Evolutionary conservation across 2,888 invertebrate genomes (phyloP), one percentile per base, ranked within the genome.

Genomic region (Drosophila demipolita): DNA sequence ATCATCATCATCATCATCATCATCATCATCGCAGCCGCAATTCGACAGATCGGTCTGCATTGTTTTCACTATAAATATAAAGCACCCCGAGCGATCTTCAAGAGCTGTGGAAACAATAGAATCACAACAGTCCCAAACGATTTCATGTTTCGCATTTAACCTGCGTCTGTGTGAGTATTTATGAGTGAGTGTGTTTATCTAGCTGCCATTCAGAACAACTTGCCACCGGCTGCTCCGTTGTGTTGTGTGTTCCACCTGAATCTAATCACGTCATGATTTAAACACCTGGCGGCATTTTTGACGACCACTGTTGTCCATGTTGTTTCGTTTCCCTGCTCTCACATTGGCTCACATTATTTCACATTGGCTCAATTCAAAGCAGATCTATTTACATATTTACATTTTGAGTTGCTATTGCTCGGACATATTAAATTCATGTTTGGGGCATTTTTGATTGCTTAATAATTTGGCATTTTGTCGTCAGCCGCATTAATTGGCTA

Each of bases 1-100:
- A 88, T 70, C 35, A 59, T 66, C n/a, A n/a, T n/a, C n/a, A n/a
- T n/a, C n/a, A n/a, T n/a, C 87, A 83, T 81, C 84, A 88, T 69
- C 35, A 58, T 66, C 87, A 83, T 77, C 84, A 88, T 70, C 35
- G 62, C 65, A 66, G 82, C 82, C 84, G 65, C 89, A 87, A 74
- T 81, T 78, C 63, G 78, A 74, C 89, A 83, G 88, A 87, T 85
- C 75, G 89, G 86, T 82, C 86, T 75, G 83, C 83, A 89, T 87
- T 83, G 83, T 83, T 83, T 89, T 55, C 64, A 67, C 90, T 84
- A 87, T 82, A 83, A 83, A 89, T 83, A 83, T 83, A 83, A 82
- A 77, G 66, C 66, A 23, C 38, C 52, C 61, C 63, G 38, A 78
- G 75, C 66, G 78, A 78, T 79, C 78, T 64, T 62, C 49, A 60